Evolutionary conservation across 2,113 vertebrate genomes (phyloP).

Genomic region (Psilopsiagon aymara): DNA sequence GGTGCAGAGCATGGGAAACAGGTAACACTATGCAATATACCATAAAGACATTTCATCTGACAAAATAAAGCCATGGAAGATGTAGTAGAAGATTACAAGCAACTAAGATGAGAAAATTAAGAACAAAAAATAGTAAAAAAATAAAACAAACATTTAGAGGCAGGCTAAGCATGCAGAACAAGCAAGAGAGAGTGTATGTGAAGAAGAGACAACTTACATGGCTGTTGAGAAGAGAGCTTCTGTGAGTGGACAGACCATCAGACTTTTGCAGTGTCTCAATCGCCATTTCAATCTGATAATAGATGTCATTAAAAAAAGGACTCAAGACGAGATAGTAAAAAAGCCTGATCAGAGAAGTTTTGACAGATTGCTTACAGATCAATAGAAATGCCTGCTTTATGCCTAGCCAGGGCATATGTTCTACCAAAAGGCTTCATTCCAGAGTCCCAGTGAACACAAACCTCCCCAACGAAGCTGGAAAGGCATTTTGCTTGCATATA

Average conservation of each 20-base stretch:
- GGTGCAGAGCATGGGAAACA: conserved; percentile 42
- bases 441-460: not conserved
- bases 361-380: conserved; percentile 73
- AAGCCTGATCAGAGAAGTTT: conserved; percentile 81
- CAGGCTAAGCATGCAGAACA: conserved; percentile 82
- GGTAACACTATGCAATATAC: conserved; percentile 12
- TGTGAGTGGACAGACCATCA: conserved; percentile 88
- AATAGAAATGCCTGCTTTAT: conserved; percentile 57
- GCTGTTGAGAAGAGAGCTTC: conserved; percentile 89
- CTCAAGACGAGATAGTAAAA: conserved; percentile 87
- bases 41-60: conserved; percentile 57
- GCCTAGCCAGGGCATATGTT: conserved; percentile 41
- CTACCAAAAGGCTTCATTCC: not conserved
- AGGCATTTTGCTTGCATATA: not conserved
- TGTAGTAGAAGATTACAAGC: conserved; percentile 62
- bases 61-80: conserved; percentile 63
- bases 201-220: conserved; percentile 88
- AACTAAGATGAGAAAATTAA: conserved; percentile 72
- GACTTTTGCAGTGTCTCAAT: conserved; percentile 90
- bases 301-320: conserved; percentile 88
- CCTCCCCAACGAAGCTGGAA: not conserved
- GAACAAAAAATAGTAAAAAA: conserved; percentile 74
- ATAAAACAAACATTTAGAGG: conserved; percentile 79
- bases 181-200: conserved; percentile 78
- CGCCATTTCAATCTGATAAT: conserved; percentile 91